phyloP scores from a whole-genome alignment of 2,797 vertebrate genomes.

The Miichthys miiuy region DNA sequence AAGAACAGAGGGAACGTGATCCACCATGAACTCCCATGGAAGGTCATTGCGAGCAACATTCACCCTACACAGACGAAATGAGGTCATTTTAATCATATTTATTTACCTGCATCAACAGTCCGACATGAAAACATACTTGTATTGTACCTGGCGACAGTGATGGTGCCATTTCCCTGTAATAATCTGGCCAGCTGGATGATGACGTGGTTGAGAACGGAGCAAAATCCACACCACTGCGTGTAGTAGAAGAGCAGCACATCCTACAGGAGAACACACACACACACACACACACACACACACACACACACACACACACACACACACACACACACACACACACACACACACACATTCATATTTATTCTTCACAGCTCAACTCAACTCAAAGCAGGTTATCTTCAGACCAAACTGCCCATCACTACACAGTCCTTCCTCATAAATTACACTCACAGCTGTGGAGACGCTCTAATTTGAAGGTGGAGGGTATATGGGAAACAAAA shows the following conservation, averaged over 20 bases:
- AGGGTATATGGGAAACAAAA: not conserved
- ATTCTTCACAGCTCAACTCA: not conserved
- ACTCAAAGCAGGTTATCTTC: not conserved
- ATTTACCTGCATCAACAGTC: not conserved
- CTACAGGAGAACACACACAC: slow-evolving; percentile 73
- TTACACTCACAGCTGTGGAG: not conserved
- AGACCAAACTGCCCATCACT: not conserved
- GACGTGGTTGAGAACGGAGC: slow-evolving; percentile 83
- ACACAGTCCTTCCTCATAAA: not conserved
- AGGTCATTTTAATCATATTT: too few relatives aligned
- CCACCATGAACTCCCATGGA: slow-evolving; percentile 98
- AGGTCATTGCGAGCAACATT: slow-evolving; percentile 95
- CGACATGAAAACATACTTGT: not conserved
- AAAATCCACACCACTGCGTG: slow-evolving; percentile 86
- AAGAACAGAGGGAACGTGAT: slow-evolving; percentile 92
- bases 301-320: slow-evolving; percentile 23
- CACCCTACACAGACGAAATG: slow-evolving; percentile 83
- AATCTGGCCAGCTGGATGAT: slow-evolving; percentile 90
- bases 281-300: slow-evolving; percentile 19
- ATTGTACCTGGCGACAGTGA: slow-evolving; percentile 92
- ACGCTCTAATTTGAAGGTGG: too few relatives aligned
- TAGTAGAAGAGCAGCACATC: slow-evolving; percentile 90
- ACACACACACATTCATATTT: slow-evolving; percentile 6
- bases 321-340: slow-evolving; percentile 22
- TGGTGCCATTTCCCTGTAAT: slow-evolving; percentile 85